Conservation (phyloP, 2,888 invertebrate genomes). For the Onchidella celtica region DNA sequence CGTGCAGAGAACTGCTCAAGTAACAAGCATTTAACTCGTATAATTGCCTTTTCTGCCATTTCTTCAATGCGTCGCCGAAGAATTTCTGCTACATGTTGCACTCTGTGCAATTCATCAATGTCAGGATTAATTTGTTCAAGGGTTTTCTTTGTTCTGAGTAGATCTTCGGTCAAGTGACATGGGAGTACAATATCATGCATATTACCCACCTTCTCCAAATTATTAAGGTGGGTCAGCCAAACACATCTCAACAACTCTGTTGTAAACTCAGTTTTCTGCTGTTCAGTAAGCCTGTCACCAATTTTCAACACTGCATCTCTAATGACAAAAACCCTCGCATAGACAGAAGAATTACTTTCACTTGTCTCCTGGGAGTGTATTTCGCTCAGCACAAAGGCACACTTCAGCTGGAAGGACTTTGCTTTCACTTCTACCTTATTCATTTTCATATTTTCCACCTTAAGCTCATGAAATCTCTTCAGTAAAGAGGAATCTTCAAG, state of each 20-base stretch:
- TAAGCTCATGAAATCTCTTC: not conserved
- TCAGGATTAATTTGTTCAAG: not conserved
- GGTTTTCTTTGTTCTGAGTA: not conserved
- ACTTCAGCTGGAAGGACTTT: slow-evolving; percentile 26
- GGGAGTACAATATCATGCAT: not conserved
- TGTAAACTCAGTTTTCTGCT: slow-evolving; percentile 23
- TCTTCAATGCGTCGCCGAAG: not conserved
- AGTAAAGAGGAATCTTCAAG: slow-evolving; percentile 27
- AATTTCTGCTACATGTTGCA: not conserved
- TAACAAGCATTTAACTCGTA: slow-evolving; percentile 13
- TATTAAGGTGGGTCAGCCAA: not conserved
- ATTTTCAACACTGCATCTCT: slow-evolving; percentile 21
- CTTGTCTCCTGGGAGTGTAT: slow-evolving; percentile 2
- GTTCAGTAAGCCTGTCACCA: not conserved
- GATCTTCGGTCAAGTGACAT: not conserved
- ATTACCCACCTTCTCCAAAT: not conserved
- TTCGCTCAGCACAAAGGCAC: slow-evolving; percentile 36
- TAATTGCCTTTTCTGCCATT: not conserved
- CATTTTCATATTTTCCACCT: not conserved
- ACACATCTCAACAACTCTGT: slow-evolving; percentile 21
- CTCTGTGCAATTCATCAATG: not conserved
- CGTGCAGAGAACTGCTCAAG: slow-evolving; percentile 1
- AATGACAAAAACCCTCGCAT: not conserved
- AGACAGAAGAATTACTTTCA: not conserved
- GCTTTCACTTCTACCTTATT: slow-evolving; percentile 14